Evolutionary conservation across 2,888 invertebrate species (phyloP).

Genomic region (Dendrolimus pini): DNA sequence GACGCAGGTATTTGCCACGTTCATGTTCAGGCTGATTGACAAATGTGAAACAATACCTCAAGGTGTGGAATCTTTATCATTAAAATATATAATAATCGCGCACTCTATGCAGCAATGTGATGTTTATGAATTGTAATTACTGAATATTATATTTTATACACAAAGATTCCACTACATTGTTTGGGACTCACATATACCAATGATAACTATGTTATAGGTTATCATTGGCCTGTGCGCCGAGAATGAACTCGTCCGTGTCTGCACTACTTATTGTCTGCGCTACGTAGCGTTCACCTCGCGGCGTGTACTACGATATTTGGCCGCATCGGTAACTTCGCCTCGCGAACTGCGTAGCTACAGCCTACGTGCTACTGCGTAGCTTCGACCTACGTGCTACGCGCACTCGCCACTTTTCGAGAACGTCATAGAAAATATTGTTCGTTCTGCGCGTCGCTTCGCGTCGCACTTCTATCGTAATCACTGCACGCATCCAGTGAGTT

Average conservation of each 20-base stretch:
- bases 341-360: constrained; percentile 69
- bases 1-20: constrained; percentile 58
- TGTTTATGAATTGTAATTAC: no score
- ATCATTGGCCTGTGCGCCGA: constrained; percentile 77
- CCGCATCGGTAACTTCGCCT: constrained; percentile 68
- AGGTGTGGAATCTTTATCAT: constrained; percentile 47
- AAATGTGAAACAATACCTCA: neutral
- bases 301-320: constrained; percentile 68
- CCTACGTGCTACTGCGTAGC: constrained; percentile 39
- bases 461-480: constrained; percentile 69
- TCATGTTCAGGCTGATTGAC: no score
- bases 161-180: constrained; percentile 58
- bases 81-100: constrained; percentile 1
- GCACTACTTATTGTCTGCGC: constrained; percentile 76
- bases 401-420: constrained; percentile 62
- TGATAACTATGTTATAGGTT: constrained; percentile 78
- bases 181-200: constrained; percentile 67
- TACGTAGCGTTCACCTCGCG: constrained; percentile 74
- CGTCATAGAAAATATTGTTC: constrained; percentile 66
- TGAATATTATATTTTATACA: constrained; percentile 4
- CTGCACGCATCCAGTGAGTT: constrained; percentile 76
- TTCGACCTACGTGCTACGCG: constrained; percentile 12
- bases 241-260: constrained; percentile 73
- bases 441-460: constrained; percentile 57
- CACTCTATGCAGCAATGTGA: no score